Evolutionary conservation across 2,113 vertebrate genomes (phyloP).

Genomic region (Pongo pygmaeus): DNA sequence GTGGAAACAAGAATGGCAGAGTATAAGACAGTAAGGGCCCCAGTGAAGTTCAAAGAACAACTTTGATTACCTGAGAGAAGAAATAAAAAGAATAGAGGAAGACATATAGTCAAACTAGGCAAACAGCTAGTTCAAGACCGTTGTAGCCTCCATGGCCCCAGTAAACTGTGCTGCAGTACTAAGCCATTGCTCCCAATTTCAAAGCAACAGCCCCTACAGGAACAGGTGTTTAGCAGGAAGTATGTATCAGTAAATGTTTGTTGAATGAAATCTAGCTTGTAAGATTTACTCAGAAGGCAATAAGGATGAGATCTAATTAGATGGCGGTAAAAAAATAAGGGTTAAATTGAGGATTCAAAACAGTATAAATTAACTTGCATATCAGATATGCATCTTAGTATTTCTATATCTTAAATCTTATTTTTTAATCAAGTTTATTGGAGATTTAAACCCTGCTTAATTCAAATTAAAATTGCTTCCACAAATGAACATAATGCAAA

Average conservation of each 20-base stretch:
- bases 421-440: not conserved
- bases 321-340: not conserved
- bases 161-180: not conserved
- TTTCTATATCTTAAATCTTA: not conserved
- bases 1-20: not conserved
- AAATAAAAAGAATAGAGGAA: not conserved
- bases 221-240: not conserved
- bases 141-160: not conserved
- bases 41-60: not conserved
- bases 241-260: not conserved
- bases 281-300: not conserved
- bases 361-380: not conserved
- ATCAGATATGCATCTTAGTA: not conserved
- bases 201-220: not conserved
- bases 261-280: not conserved
- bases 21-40: not conserved
- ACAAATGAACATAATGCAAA: constrained; percentile 13
- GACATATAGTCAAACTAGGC: not conserved
- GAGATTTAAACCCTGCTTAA: not conserved
- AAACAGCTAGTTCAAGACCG: not conserved
- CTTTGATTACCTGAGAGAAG: not conserved
- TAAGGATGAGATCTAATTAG: not conserved
- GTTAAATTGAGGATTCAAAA: constrained; percentile 47
- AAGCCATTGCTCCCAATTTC: not conserved
- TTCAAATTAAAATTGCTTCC: constrained; percentile 26